These are phyloP conservation scores for Nansenia antarctica DNA, from an alignment of 2,113 vertebrate species.

Conservation along the genomic window DNA sequence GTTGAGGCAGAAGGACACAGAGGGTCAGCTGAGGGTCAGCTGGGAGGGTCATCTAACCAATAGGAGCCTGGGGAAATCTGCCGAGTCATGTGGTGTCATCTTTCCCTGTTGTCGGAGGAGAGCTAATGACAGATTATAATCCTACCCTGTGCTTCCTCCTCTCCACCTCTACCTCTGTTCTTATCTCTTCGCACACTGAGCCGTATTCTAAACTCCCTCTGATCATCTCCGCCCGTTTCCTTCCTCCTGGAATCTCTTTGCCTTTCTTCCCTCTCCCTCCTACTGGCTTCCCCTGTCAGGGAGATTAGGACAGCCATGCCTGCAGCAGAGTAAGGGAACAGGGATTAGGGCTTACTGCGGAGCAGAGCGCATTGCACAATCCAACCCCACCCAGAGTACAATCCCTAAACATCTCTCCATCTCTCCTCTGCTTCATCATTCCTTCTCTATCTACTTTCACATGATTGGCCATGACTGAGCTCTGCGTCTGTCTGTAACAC, in stretches of 20 bases:
- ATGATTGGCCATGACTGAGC: too few species aligned
- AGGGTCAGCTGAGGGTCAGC: not conserved
- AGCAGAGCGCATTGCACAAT: not conserved
- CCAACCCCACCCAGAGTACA: not conserved
- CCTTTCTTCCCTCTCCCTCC: not conserved
- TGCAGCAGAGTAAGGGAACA: conserved; percentile 8
- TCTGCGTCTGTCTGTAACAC: too few species aligned
- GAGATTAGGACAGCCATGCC: conserved; percentile 13
- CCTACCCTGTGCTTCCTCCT: not conserved
- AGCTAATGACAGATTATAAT: conserved; percentile 48
- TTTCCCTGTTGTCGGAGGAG: conserved; percentile 10
- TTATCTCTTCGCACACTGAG: not conserved
- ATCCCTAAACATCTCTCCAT: not conserved
- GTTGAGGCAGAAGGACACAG: not conserved
- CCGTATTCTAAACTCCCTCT: not conserved
- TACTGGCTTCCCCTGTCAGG: conserved; percentile 1
- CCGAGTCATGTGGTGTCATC: conserved; percentile 49
- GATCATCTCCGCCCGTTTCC: not conserved
- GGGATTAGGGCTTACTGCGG: conserved; percentile 14
- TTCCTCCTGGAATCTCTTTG: not conserved
- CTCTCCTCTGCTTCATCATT: not conserved
- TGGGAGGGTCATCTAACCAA: conserved; percentile 37
- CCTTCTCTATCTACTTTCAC: not conserved
- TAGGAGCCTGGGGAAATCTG: conserved; percentile 22
- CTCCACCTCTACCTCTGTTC: not conserved